Conservation (phyloP, 2,888 invertebrate species). For the Oasisia sp. region DNA sequence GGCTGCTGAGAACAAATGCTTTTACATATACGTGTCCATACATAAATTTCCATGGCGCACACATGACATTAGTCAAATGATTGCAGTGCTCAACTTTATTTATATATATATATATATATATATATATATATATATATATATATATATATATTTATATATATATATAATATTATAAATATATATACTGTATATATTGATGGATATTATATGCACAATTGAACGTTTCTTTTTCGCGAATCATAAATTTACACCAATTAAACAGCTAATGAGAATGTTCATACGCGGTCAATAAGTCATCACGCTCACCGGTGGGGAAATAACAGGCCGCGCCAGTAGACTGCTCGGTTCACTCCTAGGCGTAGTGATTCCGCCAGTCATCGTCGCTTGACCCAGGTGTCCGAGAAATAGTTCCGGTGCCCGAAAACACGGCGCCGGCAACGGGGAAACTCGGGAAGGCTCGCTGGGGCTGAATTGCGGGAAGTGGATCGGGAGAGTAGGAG, state of each 20-base stretch:
- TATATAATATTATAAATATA: too few relatives aligned
- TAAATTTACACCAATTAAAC: background rate
- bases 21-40: too few relatives aligned
- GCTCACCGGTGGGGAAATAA: background rate
- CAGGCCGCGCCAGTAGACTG: background rate
- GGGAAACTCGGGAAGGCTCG: background rate
- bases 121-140: too few relatives aligned
- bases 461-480: background rate
- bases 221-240: too few relatives aligned
- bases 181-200: too few relatives aligned
- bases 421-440: background rate
- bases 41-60: too few relatives aligned
- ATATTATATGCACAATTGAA: too few relatives aligned
- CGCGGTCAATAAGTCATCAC: background rate
- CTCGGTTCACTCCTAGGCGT: background rate
- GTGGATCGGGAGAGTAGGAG: background rate
- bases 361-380: background rate
- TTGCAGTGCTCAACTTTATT: too few relatives aligned
- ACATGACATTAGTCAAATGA: too few relatives aligned
- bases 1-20: too few relatives aligned
- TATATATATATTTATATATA: too few relatives aligned
- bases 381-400: background rate
- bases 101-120: too few relatives aligned
- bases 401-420: constrained; percentile 6
- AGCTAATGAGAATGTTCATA: constrained; percentile 26